Evolutionary conservation across 2,113 vertebrate genomes (phyloP), one percentile per base, ranked within the genome.

Genomic region (Rhinopithecus roxellana): DNA sequence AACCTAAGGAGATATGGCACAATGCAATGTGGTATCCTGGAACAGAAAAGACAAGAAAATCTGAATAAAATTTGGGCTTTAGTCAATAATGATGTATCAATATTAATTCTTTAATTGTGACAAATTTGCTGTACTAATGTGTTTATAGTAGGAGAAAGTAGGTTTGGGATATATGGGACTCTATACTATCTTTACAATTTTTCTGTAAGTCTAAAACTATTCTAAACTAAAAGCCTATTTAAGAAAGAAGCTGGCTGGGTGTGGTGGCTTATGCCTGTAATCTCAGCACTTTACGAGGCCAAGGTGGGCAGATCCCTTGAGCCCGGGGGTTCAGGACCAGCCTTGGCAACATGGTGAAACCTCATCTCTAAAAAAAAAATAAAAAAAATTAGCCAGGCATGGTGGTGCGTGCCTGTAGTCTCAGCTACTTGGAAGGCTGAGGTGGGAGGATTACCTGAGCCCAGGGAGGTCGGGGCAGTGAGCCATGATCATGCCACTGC

Each of bases 31-130:
- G 30, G 48, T 70, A 5, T 75, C n/a, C 57, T 89, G 45, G 64
- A 57, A 94, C 5, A 93, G 78, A 69, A 86, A 83, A 89, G 61
- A 64, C 38, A 90, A 88, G 84, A 75, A 77, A 93, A 93, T 69
- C 25, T 93, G 48, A 75, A 95, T 69, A 69, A 64, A 64, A 64
- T 64, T 30, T 64, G 61, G 52, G 11, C 43, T 67, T 93, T 77
- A 67, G 70, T 81, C 50, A 50, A n/a, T 40, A 82, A 50, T 74
- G 52, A 83, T 40, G 7, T 64, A 94, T 74, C 25, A 35, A 27
- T 64, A 94, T 59, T 89, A 30, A 64, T 77, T 96, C 79, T 78
- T 57, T 89, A 85, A 79, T 83, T 90, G 85, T 88, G 61, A 88
- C 38, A 78, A 97, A 69, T 80, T 55, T 87, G 74, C 52, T 22